Base-by-base conservation (phyloP, 2,797 vertebrate species). In the Phrynocephalus vlangalii region DNA sequence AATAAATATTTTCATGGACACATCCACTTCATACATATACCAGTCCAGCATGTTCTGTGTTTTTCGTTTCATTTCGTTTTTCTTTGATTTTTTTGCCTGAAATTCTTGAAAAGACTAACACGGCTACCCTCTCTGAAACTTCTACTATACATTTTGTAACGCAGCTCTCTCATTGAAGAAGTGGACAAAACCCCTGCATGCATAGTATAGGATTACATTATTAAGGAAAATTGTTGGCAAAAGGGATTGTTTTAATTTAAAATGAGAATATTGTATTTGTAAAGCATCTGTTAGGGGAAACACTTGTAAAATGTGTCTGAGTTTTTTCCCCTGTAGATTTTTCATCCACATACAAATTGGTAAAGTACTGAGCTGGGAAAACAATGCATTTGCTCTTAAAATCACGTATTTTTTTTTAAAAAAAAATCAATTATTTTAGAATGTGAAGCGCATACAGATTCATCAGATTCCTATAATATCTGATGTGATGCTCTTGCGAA, bases 391-490 rank as follows among this genome's bases (percentile, higher is more conserved):
- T 63, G 20, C 60, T 63, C 18, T 63, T 5, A 63, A 63, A 63
- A 18, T 20, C 60, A 63, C 16, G 5, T 56, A 56, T 33, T 33
- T 52, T 11, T 3, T 15, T 79, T n/a, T 6, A 24, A 28, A 78
- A 24, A 28, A 78, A 76, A 48, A 22, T 26, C 44, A 48, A 28
- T 24, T 50, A 24, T 50, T 26, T 24, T 77, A 77, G 75, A 50
- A 56, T 52, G 50, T 26, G 50, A 78, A 26, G 6, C 3, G 16
- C 9, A 18, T 13, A 52, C 4, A n/a, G 6, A 18, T 79, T 56
- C 26, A 52, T 26, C 75, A 52, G 88, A 92, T 92, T 1, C 4
- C 70, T 52, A 79, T 87, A 87, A 85, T 82, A 84, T 90, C 90
- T 66, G 4, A 79, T 94, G 92, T 92, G 85, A 91, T 91, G 78